Evolutionary conservation across 2,888 invertebrate genomes (phyloP).

Genomic region (Rhagium mordax): DNA sequence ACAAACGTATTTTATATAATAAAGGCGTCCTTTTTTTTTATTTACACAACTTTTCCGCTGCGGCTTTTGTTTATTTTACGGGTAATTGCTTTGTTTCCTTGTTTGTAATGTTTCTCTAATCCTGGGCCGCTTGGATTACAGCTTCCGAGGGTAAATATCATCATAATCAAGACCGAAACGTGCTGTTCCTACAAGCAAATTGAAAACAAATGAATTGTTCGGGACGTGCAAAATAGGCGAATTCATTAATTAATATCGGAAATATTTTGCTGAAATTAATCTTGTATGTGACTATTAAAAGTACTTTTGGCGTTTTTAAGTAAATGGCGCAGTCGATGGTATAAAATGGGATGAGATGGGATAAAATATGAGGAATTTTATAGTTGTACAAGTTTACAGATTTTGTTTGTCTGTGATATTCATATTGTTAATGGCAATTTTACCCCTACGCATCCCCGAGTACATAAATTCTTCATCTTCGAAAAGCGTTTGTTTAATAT

Average conservation of each 20-base stretch:
- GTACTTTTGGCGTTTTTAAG: too few relatives aligned
- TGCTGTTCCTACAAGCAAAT: background rate
- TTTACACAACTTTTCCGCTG: constrained; percentile 6
- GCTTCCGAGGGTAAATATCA: background rate
- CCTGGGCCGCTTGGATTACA: background rate
- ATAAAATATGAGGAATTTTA: too few relatives aligned
- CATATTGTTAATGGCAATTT: too few relatives aligned
- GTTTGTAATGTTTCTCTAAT: background rate
- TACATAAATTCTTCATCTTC: too few relatives aligned
- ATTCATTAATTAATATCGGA: background rate
- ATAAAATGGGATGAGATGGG: too few relatives aligned
- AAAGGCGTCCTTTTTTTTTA: background rate
- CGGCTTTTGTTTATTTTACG: constrained; percentile 18
- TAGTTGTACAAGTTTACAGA: too few relatives aligned
- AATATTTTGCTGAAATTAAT: too few relatives aligned
- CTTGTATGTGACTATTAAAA: too few relatives aligned
- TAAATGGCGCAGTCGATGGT: too few relatives aligned
- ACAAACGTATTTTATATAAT: constrained; percentile 17
- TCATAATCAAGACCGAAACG: background rate
- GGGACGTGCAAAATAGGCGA: background rate
- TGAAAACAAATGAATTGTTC: background rate
- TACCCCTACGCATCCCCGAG: too few relatives aligned
- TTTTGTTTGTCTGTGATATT: too few relatives aligned
- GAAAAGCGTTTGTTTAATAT: too few relatives aligned
- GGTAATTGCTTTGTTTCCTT: constrained; percentile 23